These are phyloP conservation scores for Drosophila algonquin DNA, from an alignment of 2,888 invertebrate species.

Conservation along the genomic window DNA sequence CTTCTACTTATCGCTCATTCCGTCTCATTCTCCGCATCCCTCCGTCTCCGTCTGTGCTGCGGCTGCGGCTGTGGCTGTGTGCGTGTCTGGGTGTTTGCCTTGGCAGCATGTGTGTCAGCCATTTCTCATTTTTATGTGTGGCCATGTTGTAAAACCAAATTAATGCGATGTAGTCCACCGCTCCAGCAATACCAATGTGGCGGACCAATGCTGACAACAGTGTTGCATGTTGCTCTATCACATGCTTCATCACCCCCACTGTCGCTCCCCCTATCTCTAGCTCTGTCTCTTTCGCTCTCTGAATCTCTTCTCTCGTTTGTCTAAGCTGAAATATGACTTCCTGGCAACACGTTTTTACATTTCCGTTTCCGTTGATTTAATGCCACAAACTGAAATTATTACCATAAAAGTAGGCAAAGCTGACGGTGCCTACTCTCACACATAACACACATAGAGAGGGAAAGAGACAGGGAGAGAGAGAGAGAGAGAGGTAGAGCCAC, in stretches of 20 bases:
- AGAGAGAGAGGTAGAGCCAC: constrained; percentile 1
- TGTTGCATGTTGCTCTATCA: constrained; percentile 63
- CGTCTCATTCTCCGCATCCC: neutral
- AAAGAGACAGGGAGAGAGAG: neutral
- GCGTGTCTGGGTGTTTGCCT: constrained; percentile 15
- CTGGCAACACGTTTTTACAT: constrained; percentile 79
- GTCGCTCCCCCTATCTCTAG: neutral
- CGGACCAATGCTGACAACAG: constrained; percentile 50
- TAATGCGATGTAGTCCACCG: constrained; percentile 73
- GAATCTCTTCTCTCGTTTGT: constrained; percentile 62
- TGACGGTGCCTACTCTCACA: constrained; percentile 7
- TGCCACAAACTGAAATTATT: constrained; percentile 70
- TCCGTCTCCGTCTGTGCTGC: constrained; percentile 6
- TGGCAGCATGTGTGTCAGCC: constrained; percentile 68
- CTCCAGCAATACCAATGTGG: constrained; percentile 4
- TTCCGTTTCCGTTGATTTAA: constrained; percentile 72
- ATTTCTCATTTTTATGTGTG: constrained; percentile 77
- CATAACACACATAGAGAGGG: neutral
- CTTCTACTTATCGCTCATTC: neutral
- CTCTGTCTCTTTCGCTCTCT: neutral
- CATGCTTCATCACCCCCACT: constrained; percentile 33
- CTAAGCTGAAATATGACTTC: constrained; percentile 79
- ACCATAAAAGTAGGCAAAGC: constrained; percentile 70
- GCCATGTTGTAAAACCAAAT: constrained; percentile 76
- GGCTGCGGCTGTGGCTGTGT: neutral